These are phyloP conservation scores for Myanophis thanlyinensis DNA, from an alignment of 2,113 vertebrate genomes.

Conservation along the genomic window DNA sequence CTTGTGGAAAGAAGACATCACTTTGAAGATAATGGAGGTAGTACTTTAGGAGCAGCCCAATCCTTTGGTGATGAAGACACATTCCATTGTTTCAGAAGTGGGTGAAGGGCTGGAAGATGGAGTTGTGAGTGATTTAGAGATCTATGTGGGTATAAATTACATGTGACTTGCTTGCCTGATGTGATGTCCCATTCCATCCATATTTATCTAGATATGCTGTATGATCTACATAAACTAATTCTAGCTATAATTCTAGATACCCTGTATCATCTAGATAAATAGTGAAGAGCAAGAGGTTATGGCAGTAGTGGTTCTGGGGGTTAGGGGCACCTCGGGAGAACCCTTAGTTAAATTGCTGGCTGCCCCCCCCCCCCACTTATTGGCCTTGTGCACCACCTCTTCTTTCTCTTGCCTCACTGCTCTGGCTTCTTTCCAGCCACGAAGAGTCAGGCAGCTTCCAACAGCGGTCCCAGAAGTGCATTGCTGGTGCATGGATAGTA, in stretches of 20 bases:
- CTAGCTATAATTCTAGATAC: background rate
- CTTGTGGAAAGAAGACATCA: background rate
- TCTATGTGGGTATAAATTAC: background rate
- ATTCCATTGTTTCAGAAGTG: background rate
- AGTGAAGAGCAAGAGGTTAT: background rate
- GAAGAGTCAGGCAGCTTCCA: no score
- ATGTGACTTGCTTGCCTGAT: background rate
- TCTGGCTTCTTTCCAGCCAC: no score
- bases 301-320: no score
- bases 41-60: background rate
- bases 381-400: no score
- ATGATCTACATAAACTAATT: background rate
- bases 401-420: no score
- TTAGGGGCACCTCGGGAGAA: no score
- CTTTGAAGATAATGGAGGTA: background rate
- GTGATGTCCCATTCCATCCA: background rate
- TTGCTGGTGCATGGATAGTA: no score
- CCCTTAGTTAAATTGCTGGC: no score
- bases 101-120: background rate
- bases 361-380: no score
- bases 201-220: background rate
- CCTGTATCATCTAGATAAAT: background rate
- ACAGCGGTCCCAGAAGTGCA: no score
- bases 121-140: background rate
- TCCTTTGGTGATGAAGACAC: background rate